Base-by-base conservation (phyloP, 2,113 vertebrate species). In the Gymnogyps californianus region DNA sequence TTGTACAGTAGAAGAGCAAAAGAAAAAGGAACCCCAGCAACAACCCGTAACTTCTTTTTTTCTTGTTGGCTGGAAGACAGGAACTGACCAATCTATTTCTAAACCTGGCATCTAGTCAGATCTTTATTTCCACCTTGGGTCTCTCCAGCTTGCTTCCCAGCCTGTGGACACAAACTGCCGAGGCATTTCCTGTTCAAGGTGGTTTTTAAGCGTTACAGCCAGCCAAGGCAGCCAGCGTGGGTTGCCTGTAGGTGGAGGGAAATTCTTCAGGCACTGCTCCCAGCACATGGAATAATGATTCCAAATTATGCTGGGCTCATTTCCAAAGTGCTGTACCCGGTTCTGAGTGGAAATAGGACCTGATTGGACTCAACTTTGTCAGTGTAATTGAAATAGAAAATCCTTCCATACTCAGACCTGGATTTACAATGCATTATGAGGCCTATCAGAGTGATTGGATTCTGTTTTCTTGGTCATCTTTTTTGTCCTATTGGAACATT, bases 161-260 rank as follows among this genome's bases (percentile, higher is more conserved):
- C 86, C 93, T 88, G 76, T 79, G 98, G 97, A 97, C 74, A 97
- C 97, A 93, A 97, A 96, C 90, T 93, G 94, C 90, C 16, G 34
- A 97, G 97, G 97, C 94, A 97, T 98, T 98, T 98, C 98, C 98
- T 98, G 91, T 96, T 96, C 96, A 96, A 98, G 97, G 98, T 98
- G 97, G 96, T 92, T 97, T 94, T 87, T 57, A 34, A 87, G 80
- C 34, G 13, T 47, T 86, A n/a, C 78, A 95, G 80, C 76, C 97
- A 97, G 97, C 89, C 81, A 94, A 97, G 78, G 55, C 91, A 97
- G 95, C 90, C 96, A 86, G 97, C 40, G 90, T 97, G 97, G 98
- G 97, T 72, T 97, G 97, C 92, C 91, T 79, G 96, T 91, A 97
- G 97, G 97, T 91, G 97, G 97, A 97, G 97, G 88, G 93, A 94